These are phyloP conservation scores for Pseudoips prasinana DNA, from an alignment of 2,888 invertebrate genomes.

Conservation along the genomic window DNA sequence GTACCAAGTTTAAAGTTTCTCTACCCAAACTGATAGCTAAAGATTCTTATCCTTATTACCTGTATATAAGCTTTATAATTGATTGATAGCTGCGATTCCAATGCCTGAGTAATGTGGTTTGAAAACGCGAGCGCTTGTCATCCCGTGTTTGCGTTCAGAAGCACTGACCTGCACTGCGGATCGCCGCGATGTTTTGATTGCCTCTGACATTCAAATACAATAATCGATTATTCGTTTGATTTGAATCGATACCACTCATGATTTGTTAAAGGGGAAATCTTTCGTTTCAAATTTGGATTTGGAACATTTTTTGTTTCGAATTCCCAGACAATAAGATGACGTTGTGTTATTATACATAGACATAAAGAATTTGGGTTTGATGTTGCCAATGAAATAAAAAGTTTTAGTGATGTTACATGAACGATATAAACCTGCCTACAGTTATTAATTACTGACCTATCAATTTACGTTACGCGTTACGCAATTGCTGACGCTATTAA, in stretches of 20 bases:
- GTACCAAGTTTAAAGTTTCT: slow-evolving; percentile 27
- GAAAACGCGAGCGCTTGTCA: slow-evolving; percentile 66
- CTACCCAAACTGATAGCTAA: slow-evolving; percentile 14
- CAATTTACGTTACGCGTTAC: slow-evolving; percentile 32
- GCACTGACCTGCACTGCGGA: slow-evolving; percentile 69
- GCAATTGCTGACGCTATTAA: slow-evolving; percentile 32
- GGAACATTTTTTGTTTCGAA: slow-evolving; percentile 35
- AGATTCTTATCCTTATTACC: slow-evolving; percentile 22
- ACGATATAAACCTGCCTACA: slow-evolving; percentile 19
- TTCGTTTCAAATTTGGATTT: slow-evolving; percentile 42
- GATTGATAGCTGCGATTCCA: too few species aligned
- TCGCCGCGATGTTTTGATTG: slow-evolving; percentile 75
- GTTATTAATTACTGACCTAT: slow-evolving; percentile 30
- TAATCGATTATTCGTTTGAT: slow-evolving; percentile 77
- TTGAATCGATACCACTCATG: slow-evolving; percentile 59
- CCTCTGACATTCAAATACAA: slow-evolving; percentile 74
- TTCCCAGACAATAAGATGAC: slow-evolving; percentile 14
- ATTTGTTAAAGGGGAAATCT: slow-evolving; percentile 34
- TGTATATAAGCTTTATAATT: slow-evolving; percentile 14
- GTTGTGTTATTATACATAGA: neutral
- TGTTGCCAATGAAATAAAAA: slow-evolving; percentile 12
- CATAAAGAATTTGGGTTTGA: too few species aligned
- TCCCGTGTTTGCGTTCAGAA: slow-evolving; percentile 71
- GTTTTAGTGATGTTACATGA: slow-evolving; percentile 4
- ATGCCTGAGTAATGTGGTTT: slow-evolving; percentile 34